Conservation (phyloP, 53 echinoderm and acorn worm genomes). For the Zoroaster sp. region DNA sequence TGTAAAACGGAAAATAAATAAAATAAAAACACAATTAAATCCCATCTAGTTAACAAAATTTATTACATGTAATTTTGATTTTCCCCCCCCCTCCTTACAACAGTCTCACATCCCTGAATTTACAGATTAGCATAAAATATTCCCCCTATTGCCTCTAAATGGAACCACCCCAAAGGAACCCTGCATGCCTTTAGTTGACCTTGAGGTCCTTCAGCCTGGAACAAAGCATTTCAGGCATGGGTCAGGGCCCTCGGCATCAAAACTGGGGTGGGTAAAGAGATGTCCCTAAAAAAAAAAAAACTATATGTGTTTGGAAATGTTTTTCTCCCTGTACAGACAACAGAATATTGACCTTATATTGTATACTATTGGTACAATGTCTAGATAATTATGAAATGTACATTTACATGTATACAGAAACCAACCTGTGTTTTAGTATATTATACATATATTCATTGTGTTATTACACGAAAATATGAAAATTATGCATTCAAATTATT, state of each 20-base stretch:
- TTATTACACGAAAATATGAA: too few species aligned
- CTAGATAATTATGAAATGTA: too few species aligned
- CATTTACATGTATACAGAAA: too few species aligned
- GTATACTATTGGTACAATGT: too few species aligned
- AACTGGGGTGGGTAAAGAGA: conserved; percentile 48
- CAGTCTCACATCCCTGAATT: background rate
- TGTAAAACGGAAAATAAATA: background rate
- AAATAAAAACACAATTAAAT: background rate
- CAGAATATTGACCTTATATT: background rate
- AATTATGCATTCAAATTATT: too few species aligned
- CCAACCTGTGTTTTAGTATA: too few species aligned
- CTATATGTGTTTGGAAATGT: background rate
- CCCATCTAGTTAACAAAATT: too few species aligned
- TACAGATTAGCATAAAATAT: background rate
- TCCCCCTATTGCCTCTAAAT: conserved; percentile 8
- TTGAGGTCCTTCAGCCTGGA: conserved; percentile 44
- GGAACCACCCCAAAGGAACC: conserved; percentile 30
- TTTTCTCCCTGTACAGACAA: background rate
- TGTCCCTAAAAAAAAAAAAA: conserved; percentile 14
- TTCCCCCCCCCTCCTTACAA: too few species aligned
- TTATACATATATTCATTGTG: too few species aligned
- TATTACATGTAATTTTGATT: too few species aligned
- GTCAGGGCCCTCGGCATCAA: conserved; percentile 49
- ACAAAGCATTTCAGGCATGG: conserved; percentile 56
- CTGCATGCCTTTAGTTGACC: conserved; percentile 56